phyloP scores from a whole-genome alignment of 2,797 vertebrate species.

The Dryobates pubescens region DNA sequence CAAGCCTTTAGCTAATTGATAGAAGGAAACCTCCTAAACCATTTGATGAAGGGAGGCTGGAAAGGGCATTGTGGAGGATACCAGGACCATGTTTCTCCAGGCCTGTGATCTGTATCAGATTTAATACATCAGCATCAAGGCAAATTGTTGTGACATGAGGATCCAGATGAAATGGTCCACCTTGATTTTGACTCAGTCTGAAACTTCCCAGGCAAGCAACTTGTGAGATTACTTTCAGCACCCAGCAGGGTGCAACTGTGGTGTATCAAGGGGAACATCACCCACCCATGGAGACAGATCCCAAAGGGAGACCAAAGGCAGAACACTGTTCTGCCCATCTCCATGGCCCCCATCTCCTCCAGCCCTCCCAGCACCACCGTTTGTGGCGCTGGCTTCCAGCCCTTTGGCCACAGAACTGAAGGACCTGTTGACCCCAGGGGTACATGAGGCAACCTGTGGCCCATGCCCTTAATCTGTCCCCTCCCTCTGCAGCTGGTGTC shows the following conservation, averaged over 20 bases:
- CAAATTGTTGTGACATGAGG: background rate
- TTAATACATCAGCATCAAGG: background rate
- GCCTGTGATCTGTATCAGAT: background rate
- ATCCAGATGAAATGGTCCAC: background rate
- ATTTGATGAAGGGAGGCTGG: background rate
- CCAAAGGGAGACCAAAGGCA: background rate
- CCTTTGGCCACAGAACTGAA: background rate
- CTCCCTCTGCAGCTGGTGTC: slow-evolving; percentile 80
- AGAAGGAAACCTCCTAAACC: background rate
- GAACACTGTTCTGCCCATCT: background rate
- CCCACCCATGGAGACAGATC: fast-evolving
- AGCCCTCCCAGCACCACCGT: background rate
- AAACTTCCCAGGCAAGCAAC: background rate
- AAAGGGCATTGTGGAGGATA: background rate
- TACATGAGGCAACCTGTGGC: background rate
- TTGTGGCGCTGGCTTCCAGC: background rate
- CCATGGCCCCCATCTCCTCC: background rate
- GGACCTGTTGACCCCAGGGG: background rate
- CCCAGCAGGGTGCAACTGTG: background rate
- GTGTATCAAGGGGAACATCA: background rate
- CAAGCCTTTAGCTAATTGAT: background rate
- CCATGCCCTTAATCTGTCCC: background rate
- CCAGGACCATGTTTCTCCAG: background rate
- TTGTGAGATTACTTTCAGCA: background rate
- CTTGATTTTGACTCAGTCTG: background rate